Evolutionary conservation across 1,140 invertebrate species (phyloP).

Genomic region (Dolichoris vasculosae): DNA sequence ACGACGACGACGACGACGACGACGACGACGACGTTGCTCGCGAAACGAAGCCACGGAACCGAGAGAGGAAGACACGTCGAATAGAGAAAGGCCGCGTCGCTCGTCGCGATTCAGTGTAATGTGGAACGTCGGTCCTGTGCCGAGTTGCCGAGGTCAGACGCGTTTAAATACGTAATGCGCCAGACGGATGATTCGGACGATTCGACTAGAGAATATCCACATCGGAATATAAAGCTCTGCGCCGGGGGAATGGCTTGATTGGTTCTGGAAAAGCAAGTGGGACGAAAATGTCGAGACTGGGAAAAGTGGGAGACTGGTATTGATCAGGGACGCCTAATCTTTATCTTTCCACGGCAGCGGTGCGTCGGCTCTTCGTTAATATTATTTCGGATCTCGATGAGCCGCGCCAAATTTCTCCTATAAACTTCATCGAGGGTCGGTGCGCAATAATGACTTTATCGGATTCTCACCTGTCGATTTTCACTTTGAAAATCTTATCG

Average conservation of each 20-base stretch:
- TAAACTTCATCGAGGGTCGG: neutral
- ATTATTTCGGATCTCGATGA: neutral
- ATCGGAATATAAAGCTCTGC: conserved; percentile 52
- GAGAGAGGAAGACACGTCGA: neutral
- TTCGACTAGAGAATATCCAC: conserved; percentile 57
- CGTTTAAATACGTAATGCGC: conserved; percentile 65
- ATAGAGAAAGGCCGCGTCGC: neutral
- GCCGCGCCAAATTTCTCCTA: neutral
- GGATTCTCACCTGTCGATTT: too few species aligned
- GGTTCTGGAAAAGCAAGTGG: conserved; percentile 3
- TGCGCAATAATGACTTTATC: neutral
- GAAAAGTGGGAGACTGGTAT: neutral
- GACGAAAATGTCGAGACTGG: neutral
- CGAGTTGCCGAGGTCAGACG: conserved; percentile 56
- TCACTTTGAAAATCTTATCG: too few species aligned
- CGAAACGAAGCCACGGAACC: neutral
- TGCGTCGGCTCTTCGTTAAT: neutral
- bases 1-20: too few species aligned
- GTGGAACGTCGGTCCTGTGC: conserved; percentile 2
- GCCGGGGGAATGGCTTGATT: conserved; percentile 48
- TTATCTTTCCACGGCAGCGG: neutral
- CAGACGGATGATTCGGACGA: conserved; percentile 67
- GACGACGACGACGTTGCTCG: too few species aligned
- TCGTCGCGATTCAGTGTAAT: conserved; percentile 28
- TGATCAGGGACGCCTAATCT: conserved; percentile 8